Base-by-base conservation (phyloP, 2,113 vertebrate genomes). In the Coryphaenoides rupestris region DNA sequence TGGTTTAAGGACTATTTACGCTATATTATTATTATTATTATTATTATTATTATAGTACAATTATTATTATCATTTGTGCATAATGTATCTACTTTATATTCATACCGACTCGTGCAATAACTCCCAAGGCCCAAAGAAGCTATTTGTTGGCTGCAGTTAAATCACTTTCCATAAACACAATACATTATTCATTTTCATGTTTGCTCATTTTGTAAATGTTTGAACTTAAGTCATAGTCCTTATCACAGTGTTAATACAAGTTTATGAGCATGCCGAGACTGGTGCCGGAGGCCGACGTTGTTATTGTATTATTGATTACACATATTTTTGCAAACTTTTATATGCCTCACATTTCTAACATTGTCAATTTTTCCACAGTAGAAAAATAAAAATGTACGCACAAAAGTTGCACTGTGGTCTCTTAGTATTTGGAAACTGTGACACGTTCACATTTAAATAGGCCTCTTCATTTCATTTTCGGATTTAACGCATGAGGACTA, bases 1-100 rank as follows among this genome's bases (percentile, higher is more conserved):
- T 97, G 68, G 93, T 98, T 69, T 97, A 89, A 94, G 62, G 23
- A 28, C 22, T 19, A 40, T 40, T 12, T 2, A 40, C 50, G 17
- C 17, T 12, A 7, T 45, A 28, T 60, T n/a, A n/a, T 62, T 57
- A 60, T 24, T 26, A 59, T 28, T 19, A 14, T n/a, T 40, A 40
- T 6, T 40, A 40, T 7, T 12, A 12, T 40, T 62, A 40, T 6
- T 40, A 40, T n/a, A n/a, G 56, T 57, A 60, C 21, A 22, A 59
- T 28, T 19, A 14, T n/a, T 40, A 40, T 6, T 40, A 40, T 7
- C 33, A 12, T 40, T 62, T 49, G 21, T 50, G 40, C 6, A 66
- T 57, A 45, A n/a, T 46, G 46, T 55, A 33, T 7, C 61, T 68
- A 66, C 65, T 56, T 26, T 47, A 62, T 62, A 62, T 62, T 72